These are phyloP conservation scores for Trichogramma pretiosum DNA, from an alignment of 1,140 invertebrate species.

Conservation along the genomic window DNA sequence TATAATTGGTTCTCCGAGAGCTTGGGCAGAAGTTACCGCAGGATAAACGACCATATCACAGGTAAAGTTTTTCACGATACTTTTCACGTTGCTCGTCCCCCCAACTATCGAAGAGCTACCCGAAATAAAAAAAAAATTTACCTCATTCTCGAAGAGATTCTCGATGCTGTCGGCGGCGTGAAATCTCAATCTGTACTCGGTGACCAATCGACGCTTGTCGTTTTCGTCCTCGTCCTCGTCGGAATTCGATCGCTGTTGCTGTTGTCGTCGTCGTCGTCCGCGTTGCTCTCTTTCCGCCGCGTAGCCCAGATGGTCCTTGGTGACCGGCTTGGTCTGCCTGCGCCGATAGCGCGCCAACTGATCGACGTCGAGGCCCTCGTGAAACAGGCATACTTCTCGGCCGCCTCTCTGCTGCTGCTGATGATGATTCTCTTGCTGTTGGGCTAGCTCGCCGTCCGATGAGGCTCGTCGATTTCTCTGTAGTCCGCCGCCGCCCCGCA, in stretches of 20 bases:
- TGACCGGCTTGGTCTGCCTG: conserved; percentile 34
- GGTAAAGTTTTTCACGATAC: no score
- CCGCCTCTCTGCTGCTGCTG: conserved; percentile 18
- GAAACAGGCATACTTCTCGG: conserved; percentile 38
- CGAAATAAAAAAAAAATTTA: background rate
- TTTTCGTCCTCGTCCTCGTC: background rate
- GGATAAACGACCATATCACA: no score
- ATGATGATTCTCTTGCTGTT: conserved; percentile 24
- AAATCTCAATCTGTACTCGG: conserved; percentile 37
- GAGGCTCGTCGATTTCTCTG: no score
- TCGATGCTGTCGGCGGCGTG: conserved; percentile 26
- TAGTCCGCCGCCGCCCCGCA: background rate
- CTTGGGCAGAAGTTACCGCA: no score
- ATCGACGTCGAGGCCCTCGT: conserved; percentile 48
- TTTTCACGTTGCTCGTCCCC: no score
- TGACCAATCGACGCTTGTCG: conserved; percentile 18
- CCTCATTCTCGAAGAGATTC: conserved; percentile 20
- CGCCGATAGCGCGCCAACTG: conserved; percentile 46
- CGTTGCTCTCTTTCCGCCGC: background rate
- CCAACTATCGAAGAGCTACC: no score
- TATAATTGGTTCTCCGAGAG: no score
- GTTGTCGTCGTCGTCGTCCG: background rate
- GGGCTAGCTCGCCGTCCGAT: conserved; percentile 39
- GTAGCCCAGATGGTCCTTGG: conserved; percentile 25
- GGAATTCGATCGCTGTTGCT: background rate